A percentile compares a stretch with the other conserved stretches of the same genome.
Evolutionary conservation across 1,140 invertebrate species (phyloP).

Genomic region (Acyrthosiphon pisum): DNA sequence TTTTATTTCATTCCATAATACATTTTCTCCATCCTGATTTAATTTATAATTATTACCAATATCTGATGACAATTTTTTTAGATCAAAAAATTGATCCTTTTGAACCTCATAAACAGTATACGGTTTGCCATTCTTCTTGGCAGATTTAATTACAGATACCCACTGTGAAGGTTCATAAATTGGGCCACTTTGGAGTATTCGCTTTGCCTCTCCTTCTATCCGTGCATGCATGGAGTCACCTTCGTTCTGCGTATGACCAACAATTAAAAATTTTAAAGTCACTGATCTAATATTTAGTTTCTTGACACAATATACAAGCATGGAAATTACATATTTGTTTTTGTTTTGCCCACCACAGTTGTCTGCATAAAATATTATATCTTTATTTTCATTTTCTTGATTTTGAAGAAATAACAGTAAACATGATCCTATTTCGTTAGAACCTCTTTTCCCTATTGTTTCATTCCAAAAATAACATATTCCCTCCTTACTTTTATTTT

Average conservation of each 20-base stretch:
- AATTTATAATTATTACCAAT: not conserved
- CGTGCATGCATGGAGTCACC: not conserved
- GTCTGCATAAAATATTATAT: not conserved
- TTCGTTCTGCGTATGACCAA: not conserved
- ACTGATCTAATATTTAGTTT: not conserved
- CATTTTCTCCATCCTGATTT: not conserved
- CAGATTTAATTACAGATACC: not conserved
- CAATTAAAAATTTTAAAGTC: not conserved
- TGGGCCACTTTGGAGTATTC: not conserved
- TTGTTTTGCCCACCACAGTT: slow-evolving; percentile 27
- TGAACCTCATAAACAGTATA: not conserved
- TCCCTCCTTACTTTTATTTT: not conserved
- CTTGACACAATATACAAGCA: slow-evolving; percentile 6
- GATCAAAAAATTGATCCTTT: not conserved
- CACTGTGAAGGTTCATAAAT: not conserved
- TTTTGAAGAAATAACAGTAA: not conserved
- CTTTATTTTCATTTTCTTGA: not conserved
- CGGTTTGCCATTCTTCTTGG: not conserved
- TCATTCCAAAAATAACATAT: not conserved
- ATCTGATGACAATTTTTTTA: slow-evolving; percentile 9
- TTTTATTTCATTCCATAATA: slow-evolving; percentile 17
- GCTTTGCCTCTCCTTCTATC: slow-evolving; percentile 13
- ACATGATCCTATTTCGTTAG: not conserved
- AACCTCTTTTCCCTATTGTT: not conserved
- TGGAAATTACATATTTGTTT: not conserved